These are phyloP conservation scores for Xiphorhynchus erythropygius DNA, from an alignment of 2,797 vertebrate genomes.

Conservation along the genomic window DNA sequence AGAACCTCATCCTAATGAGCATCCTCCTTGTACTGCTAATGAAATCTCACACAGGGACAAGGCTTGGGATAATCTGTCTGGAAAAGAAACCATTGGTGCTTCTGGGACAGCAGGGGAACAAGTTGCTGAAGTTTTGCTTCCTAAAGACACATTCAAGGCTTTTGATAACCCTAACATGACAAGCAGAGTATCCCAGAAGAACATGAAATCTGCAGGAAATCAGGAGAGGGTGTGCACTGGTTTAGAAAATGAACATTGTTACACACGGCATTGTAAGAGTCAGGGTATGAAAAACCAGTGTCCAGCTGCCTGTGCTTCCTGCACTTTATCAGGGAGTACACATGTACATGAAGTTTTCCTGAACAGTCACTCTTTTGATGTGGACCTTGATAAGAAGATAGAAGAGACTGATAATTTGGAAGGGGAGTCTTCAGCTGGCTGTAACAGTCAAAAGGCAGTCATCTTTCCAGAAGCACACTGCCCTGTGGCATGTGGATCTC, in stretches of 20 bases:
- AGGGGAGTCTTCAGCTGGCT: background rate
- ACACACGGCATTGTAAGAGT: background rate
- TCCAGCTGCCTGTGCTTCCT: background rate
- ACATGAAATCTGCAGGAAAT: background rate
- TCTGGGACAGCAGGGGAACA: background rate
- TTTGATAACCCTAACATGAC: background rate
- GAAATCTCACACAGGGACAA: background rate
- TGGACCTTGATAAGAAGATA: background rate
- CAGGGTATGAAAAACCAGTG: background rate
- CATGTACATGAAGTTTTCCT: background rate
- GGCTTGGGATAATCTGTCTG: constrained; percentile 33
- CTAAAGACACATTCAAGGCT: background rate
- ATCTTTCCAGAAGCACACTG: background rate
- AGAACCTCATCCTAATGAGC: background rate
- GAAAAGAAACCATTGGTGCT: constrained; percentile 25
- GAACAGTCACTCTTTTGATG: background rate
- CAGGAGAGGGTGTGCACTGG: background rate
- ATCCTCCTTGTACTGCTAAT: background rate
- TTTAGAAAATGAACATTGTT: background rate
- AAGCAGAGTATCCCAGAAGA: background rate
- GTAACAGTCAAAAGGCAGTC: background rate
- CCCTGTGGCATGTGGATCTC: background rate
- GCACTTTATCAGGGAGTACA: background rate
- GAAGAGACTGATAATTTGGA: background rate
- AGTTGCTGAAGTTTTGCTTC: background rate